Evolutionary conservation across 1,140 invertebrate species (phyloP).

Genomic region (Amyelois transitella): DNA sequence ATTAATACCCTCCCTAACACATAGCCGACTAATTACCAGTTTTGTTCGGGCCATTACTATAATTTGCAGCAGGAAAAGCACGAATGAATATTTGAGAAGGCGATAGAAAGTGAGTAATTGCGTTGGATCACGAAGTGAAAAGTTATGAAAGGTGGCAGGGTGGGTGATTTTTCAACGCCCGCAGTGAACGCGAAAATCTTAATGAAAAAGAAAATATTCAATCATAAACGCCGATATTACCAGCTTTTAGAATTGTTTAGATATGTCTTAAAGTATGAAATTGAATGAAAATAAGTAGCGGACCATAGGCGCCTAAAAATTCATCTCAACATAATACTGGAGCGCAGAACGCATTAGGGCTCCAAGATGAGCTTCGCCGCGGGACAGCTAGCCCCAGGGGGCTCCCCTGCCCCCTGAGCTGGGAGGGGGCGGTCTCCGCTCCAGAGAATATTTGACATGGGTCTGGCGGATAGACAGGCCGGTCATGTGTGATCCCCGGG

Average conservation of each 20-base stretch:
- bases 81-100: slow-evolving; percentile 72
- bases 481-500: slow-evolving; percentile 70
- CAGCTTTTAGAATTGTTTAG: slow-evolving; percentile 5
- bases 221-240: slow-evolving; percentile 24
- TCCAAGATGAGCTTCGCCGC: slow-evolving; percentile 71
- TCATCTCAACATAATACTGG: slow-evolving; percentile 52
- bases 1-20: slow-evolving; percentile 32
- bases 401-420: slow-evolving; percentile 43
- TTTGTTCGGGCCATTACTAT: slow-evolving; percentile 64
- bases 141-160: slow-evolving; percentile 70
- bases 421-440: slow-evolving; percentile 64
- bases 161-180: slow-evolving; percentile 60
- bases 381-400: slow-evolving; percentile 66
- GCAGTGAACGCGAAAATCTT: slow-evolving; percentile 56
- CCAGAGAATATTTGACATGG: slow-evolving; percentile 74
- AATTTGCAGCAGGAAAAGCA: slow-evolving; percentile 66
- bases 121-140: slow-evolving; percentile 71
- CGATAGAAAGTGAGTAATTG: slow-evolving; percentile 72
- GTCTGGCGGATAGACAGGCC: slow-evolving; percentile 73
- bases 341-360: slow-evolving; percentile 64
- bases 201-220: slow-evolving; percentile 67
- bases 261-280: slow-evolving; percentile 1
- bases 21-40: slow-evolving; percentile 54
- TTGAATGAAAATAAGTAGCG: slow-evolving; percentile 27
- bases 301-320: slow-evolving; percentile 43